These are phyloP conservation scores for Coleophora flavipennella DNA, from an alignment of 2,888 invertebrate genomes.

Conservation along the genomic window DNA sequence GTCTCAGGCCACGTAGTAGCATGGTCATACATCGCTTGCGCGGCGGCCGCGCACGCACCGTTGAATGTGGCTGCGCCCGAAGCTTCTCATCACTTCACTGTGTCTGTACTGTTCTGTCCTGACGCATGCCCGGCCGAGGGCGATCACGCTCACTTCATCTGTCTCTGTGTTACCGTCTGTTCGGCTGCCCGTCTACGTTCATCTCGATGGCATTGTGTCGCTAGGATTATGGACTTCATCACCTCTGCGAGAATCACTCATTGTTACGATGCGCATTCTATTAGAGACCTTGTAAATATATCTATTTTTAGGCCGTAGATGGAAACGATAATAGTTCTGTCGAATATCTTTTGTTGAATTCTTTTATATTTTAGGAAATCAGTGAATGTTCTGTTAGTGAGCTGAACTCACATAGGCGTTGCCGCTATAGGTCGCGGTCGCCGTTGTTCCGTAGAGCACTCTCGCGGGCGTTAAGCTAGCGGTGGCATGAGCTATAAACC, in stretches of 20 bases:
- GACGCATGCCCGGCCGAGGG: conserved; percentile 70
- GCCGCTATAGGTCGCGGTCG: conserved; percentile 40
- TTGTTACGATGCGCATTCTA: conserved; percentile 66
- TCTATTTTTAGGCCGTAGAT: conserved; percentile 56
- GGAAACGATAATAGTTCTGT: conserved; percentile 29
- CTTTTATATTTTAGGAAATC: conserved; percentile 34
- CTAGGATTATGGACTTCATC: conserved; percentile 61
- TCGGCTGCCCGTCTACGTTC: conserved; percentile 63
- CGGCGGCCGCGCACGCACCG: conserved; percentile 70
- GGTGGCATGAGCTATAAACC: conserved; percentile 37
- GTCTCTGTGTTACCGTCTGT: conserved; percentile 66
- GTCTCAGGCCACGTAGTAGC: conserved; percentile 58
- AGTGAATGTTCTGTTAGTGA: conserved; percentile 23
- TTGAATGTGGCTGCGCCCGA: conserved; percentile 72
- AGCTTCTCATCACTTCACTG: conserved; percentile 71
- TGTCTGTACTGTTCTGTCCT: conserved; percentile 70
- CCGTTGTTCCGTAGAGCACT: conserved; percentile 34
- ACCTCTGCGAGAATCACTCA: conserved; percentile 64
- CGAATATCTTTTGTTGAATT: conserved; percentile 34
- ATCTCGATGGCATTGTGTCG: conserved; percentile 64
- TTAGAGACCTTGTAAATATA: conserved; percentile 66
- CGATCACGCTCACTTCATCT: conserved; percentile 72
- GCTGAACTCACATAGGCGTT: conserved; percentile 12
- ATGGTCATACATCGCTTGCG: conserved; percentile 70
- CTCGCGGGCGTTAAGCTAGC: conserved; percentile 30